Evolutionary conservation across 2,797 vertebrate species (phyloP), one percentile per base, ranked within the genome.

Genomic region (Leuciscus waleckii): DNA sequence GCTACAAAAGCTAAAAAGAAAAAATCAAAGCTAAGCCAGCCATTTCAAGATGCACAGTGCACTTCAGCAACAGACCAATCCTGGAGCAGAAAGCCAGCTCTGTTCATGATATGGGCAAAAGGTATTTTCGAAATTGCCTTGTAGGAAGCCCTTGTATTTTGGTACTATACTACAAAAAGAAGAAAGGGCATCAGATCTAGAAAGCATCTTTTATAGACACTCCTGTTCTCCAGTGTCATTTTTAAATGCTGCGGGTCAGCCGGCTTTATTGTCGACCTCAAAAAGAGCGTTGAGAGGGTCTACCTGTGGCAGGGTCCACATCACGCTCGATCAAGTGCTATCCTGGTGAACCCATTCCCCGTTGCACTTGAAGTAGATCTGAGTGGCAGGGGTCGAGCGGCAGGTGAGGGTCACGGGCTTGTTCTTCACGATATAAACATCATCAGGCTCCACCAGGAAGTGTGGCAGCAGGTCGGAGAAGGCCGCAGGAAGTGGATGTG

Each of bases 291-390:
- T n/a, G 63, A 69, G 54, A 49, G 39, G 65, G 75, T 19, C 26
- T 96, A 99, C 98, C 98, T 0, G 98, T 98, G 89, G 95, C 90
- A 0, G 93, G 95, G 41, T 99, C 97, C 0, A 95, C 94, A 49
- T 96, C 97, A 79, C 96, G 96, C 90, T 98, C 97, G 0, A 97
- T 99, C 86, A 95, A 51, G 29, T 99, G 98, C 93, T 99, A 1
- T 96, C 96, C 91, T 99, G 98, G 90, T 99, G 98, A 35, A 99
- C 98, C 98, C 98, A 99, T 91, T 99, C 98, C 49, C 98, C 97
- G 1, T 99, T 99, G 93, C 98, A 99, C 92, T 99, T 99, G 95
- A 99, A 99, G 96, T 99, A 99, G 94, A 99, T 98, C 95, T 99
- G 98, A 0, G 98, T 99, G 92, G 98, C 97, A 0, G 98, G 98